These are phyloP conservation scores for Heliconius eleuchia DNA, from an alignment of 1,140 invertebrate species.

Conservation along the genomic window DNA sequence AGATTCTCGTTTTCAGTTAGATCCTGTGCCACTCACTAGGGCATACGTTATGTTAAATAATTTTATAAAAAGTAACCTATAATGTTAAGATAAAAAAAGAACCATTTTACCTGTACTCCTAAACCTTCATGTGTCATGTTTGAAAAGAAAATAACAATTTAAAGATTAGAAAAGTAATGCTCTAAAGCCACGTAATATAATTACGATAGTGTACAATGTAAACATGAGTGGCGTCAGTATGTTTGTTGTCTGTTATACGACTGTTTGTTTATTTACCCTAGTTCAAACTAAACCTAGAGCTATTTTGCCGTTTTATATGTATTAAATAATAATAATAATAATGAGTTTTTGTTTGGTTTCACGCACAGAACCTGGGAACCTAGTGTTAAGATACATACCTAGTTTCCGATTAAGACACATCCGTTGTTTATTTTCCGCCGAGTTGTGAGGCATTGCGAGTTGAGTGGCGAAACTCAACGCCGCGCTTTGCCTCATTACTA, in stretches of 20 bases:
- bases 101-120: not conserved
- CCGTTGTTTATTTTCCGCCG: no score
- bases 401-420: no score
- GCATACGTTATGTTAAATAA: not conserved
- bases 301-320: not conserved
- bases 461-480: no score
- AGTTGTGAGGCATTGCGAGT: no score
- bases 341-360: not conserved
- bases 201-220: not conserved
- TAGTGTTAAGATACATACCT: no score
- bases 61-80: not conserved
- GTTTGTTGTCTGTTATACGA: not conserved
- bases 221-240: not conserved
- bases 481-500: no score
- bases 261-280: not conserved
- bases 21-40: no score
- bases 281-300: not conserved
- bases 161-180: constrained; percentile 5
- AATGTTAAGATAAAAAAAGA: not conserved
- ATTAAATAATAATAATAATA: not conserved
- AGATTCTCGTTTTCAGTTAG: no score
- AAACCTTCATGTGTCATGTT: not conserved
- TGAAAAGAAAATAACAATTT: not conserved
- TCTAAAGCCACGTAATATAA: not conserved
- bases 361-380: no score